Evolutionary conservation across 2,797 vertebrate genomes (phyloP).

Genomic region (Selene dorsalis): DNA sequence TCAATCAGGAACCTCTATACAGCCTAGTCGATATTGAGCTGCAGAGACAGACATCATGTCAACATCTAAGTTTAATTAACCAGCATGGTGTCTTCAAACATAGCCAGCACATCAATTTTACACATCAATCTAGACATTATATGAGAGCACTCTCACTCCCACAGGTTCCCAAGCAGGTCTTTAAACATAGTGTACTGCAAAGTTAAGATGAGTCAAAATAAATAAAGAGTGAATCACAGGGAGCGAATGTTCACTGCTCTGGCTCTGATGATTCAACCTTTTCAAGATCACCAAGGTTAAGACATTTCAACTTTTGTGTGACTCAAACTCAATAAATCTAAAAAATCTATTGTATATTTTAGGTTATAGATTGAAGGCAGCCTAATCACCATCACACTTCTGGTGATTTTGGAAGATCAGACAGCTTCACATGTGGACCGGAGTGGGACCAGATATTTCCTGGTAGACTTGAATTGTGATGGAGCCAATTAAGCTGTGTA

Average conservation of each 20-base stretch:
- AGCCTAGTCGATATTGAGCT: constrained; percentile 13
- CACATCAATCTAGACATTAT: constrained; percentile 10
- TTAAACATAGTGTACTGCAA: constrained; percentile 5
- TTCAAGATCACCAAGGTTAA: constrained; percentile 1
- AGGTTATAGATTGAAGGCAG: no score
- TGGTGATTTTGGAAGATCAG: no score
- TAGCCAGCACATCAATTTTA: constrained; percentile 30
- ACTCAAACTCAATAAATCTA: background rate
- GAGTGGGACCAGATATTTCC: no score
- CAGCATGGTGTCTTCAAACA: constrained; percentile 11
- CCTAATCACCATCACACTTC: no score
- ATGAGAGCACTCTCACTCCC: background rate
- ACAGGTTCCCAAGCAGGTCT: background rate
- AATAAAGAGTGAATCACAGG: constrained; percentile 17
- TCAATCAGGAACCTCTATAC: background rate
- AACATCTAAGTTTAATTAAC: constrained; percentile 47
- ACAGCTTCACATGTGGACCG: no score
- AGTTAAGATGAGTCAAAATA: constrained; percentile 6
- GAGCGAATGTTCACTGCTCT: background rate
- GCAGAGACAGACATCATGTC: constrained; percentile 22
- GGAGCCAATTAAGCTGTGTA: no score
- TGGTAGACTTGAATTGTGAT: no score
- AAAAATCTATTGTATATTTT: no score
- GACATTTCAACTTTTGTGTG: background rate
- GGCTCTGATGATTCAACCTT: background rate